phyloP scores from a whole-genome alignment of 1,140 invertebrate genomes.

The Drosophila lini region DNA sequence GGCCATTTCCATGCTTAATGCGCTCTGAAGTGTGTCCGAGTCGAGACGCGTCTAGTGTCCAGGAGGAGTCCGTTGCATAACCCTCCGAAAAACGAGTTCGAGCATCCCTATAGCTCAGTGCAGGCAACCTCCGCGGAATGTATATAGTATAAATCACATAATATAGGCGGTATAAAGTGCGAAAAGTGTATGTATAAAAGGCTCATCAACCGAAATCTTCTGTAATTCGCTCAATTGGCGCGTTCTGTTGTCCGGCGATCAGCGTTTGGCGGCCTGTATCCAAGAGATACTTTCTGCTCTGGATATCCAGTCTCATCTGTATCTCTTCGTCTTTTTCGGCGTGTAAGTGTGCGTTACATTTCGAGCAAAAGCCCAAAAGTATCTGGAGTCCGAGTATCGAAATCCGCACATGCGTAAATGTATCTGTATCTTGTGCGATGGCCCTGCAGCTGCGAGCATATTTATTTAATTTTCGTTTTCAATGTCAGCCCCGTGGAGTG shows the following conservation, averaged over 20 bases:
- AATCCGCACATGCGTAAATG: conserved; percentile 42
- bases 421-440: conserved; percentile 43
- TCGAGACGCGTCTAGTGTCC: not conserved
- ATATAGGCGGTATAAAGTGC: conserved; percentile 20
- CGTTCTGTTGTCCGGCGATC: conserved; percentile 48
- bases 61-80: conserved; percentile 51
- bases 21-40: not conserved
- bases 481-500: conserved; percentile 60
- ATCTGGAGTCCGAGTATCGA: conserved; percentile 31
- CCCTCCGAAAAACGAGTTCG: conserved; percentile 41
- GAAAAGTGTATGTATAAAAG: conserved; percentile 62
- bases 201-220: conserved; percentile 77
- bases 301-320: conserved; percentile 17
- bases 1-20: not conserved
- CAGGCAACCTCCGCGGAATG: conserved; percentile 41
- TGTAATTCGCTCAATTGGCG: conserved; percentile 80
- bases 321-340: not conserved
- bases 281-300: conserved; percentile 69
- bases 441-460: conserved; percentile 59
- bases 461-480: conserved; percentile 59
- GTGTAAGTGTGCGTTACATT: conserved; percentile 58
- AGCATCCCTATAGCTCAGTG: conserved; percentile 43
- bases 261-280: conserved; percentile 59
- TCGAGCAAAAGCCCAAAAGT: conserved; percentile 32
- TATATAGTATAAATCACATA: conserved; percentile 16